Evolutionary conservation across 2,888 invertebrate species (phyloP).

Genomic region (Orthosia gothica): DNA sequence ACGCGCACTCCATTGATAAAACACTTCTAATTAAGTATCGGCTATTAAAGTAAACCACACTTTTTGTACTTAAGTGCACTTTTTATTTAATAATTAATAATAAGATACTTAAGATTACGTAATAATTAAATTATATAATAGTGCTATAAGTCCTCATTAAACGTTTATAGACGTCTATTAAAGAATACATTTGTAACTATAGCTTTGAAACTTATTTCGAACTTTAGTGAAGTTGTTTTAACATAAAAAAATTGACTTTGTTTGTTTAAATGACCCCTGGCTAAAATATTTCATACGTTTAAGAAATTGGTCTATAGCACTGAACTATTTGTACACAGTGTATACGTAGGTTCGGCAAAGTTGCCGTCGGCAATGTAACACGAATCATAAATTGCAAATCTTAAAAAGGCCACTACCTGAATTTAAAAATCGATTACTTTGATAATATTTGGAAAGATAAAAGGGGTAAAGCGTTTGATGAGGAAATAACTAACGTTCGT

Average conservation of each 20-base stretch:
- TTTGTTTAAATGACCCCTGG: background rate
- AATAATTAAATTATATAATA: conserved; percentile 57
- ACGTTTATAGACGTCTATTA: conserved; percentile 9
- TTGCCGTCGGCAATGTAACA: conserved; percentile 67
- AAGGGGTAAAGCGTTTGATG: conserved; percentile 33
- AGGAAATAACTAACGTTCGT: conserved; percentile 36
- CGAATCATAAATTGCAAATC: conserved; percentile 5
- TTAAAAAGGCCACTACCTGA: background rate
- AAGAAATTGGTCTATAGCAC: conserved; percentile 1
- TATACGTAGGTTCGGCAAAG: conserved; percentile 60
- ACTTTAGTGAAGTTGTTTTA: conserved; percentile 34
- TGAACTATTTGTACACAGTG: conserved; percentile 21
- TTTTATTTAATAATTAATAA: conserved; percentile 55
- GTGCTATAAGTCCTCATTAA: conserved; percentile 41
- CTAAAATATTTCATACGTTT: background rate
- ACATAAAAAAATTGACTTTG: conserved; percentile 11
- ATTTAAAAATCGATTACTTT: conserved; percentile 1
- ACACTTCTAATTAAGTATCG: conserved; percentile 81
- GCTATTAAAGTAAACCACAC: conserved; percentile 76
- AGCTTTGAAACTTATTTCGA: conserved; percentile 26
- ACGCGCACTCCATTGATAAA: conserved; percentile 84
- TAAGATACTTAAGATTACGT: conserved; percentile 54
- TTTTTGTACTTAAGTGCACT: conserved; percentile 68
- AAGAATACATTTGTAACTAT: background rate
- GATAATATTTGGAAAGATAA: conserved; percentile 5